Base-by-base conservation (phyloP, 2,113 vertebrate genomes). In the Nerophis ophidion region DNA sequence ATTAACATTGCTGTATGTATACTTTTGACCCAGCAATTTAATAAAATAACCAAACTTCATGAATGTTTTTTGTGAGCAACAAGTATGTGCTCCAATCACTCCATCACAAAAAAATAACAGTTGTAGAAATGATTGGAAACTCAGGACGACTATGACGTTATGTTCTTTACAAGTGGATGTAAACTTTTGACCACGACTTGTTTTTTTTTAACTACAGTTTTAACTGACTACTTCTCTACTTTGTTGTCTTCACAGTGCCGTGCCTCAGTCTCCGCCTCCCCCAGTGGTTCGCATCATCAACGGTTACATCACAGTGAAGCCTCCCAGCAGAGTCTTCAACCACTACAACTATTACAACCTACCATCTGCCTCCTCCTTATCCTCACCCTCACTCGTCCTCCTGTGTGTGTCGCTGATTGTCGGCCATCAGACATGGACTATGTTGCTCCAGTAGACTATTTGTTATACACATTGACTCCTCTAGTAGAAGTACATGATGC, bases 201-300 rank as follows among this genome's bases (percentile, higher is more conserved):
- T 7, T 53, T 52, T 57, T n/a, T 33, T 47, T n/a, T 19, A 46
- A 34, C 55, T 42, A 44, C 17, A 47, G 17, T n/a, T 3, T 5
- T 55, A 5, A 26, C 19, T 34, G 9, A 14, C 19, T 26, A 51
- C 6, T 48, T 13, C 48, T 63, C 13, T 48, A 17, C 57, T 66
- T 26, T 74, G 7, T 19, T 71, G 74, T 87, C 33, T 56, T 61
- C 83, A 13, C 80, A 93, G 93, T 61, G 75, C 87, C 3, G 80
- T 89, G 0, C 71, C 85, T 7, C 86, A 84, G 67, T 84, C 91
- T 15, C 87, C 90, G 0, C 88, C 81, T 49, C 89, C 89, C 8
- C 86, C 89, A 0, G 65, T 85, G 74, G 89, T 90, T 46, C 88
- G 80, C 47, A 85, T 93, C 74, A 89, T 92, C 60, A 93, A 93